Percentiles rank a stretch among this genome's conserved stretches.
Evolutionary conservation across 2,113 vertebrate species (phyloP).

Genomic region (Pituophis catenifer): DNA sequence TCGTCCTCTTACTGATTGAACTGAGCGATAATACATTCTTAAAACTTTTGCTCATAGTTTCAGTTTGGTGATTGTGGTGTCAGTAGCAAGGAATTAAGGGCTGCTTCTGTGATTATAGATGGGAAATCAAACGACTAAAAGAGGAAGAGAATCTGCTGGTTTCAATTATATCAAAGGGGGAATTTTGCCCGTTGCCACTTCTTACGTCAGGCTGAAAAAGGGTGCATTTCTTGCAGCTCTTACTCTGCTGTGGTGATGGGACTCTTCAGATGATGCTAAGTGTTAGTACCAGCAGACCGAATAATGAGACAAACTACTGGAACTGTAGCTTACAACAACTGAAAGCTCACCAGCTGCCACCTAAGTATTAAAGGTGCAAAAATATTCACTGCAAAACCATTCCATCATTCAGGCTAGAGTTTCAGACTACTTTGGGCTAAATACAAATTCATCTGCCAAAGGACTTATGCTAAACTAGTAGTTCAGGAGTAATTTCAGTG

Average conservation of each 20-base stretch:
- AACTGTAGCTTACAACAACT: background rate
- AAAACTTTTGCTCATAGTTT: background rate
- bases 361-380: background rate
- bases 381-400: background rate
- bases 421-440: background rate
- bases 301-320: background rate
- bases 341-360: background rate
- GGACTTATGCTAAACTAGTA: background rate
- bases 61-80: background rate
- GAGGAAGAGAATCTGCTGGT: background rate
- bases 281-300: background rate
- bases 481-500: background rate
- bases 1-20: background rate
- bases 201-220: background rate
- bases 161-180: background rate
- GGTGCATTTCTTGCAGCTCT: background rate
- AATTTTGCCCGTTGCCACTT: background rate
- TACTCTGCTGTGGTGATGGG: background rate
- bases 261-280: background rate
- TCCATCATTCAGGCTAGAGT: background rate
- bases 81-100: background rate
- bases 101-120: background rate
- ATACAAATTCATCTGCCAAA: background rate
- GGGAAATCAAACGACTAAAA: background rate
- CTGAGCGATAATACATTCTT: background rate